phyloP scores from a whole-genome alignment of 35 echinoderm and acorn worm species.

The Diadema setosum region DNA sequence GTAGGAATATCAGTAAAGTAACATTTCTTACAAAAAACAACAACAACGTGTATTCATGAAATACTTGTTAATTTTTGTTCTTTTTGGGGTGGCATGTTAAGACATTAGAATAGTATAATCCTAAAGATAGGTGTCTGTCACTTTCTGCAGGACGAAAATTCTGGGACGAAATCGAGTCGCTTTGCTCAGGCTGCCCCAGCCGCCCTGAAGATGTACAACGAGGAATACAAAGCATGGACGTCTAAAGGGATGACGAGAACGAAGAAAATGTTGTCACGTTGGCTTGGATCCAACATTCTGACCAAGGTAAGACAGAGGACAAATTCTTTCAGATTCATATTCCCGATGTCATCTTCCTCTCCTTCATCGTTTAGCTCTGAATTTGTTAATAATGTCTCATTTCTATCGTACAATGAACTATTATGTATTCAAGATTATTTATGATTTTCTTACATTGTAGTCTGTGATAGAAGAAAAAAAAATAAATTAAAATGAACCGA shows the following conservation, averaged over 20 bases:
- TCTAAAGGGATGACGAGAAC: slow-evolving; percentile 18
- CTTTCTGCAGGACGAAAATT: slow-evolving; percentile 26
- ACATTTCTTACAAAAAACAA: too few relatives aligned
- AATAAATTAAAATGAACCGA: too few relatives aligned
- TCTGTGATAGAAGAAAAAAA: too few relatives aligned
- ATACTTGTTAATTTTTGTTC: not conserved
- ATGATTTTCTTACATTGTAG: too few relatives aligned
- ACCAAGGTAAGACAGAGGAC: slow-evolving; percentile 51
- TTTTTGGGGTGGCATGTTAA: not conserved
- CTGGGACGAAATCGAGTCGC: slow-evolving; percentile 22
- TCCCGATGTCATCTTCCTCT: too few relatives aligned
- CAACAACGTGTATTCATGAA: too few relatives aligned
- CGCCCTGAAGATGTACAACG: slow-evolving; percentile 38
- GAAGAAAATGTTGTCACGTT: slow-evolving; percentile 34
- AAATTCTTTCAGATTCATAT: too few relatives aligned
- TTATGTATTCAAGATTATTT: too few relatives aligned
- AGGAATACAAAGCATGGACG: slow-evolving; percentile 10
- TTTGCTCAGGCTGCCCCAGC: slow-evolving; percentile 17
- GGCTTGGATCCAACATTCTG: slow-evolving; percentile 55
- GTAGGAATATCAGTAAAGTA: not conserved
- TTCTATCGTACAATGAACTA: too few relatives aligned
- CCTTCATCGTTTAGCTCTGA: too few relatives aligned
- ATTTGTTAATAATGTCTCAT: too few relatives aligned
- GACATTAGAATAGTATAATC: not conserved
- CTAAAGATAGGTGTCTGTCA: not conserved